A percentile compares a stretch with the other conserved stretches of the same genome.
Evolutionary conservation across 2,888 invertebrate genomes (phyloP).

Genomic region (Pheosia gnoma): DNA sequence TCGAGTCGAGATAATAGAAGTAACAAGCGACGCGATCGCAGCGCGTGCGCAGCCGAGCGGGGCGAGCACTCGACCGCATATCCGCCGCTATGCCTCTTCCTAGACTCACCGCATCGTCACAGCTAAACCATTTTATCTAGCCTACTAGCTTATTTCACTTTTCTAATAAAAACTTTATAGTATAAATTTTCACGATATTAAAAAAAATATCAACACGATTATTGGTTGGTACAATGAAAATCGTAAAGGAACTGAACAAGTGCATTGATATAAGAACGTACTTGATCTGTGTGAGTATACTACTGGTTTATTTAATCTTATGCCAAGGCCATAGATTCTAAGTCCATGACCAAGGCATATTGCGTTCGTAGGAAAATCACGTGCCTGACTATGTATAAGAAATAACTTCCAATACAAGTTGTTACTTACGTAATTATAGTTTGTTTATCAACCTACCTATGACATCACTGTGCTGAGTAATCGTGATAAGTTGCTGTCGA

Average conservation of each 20-base stretch:
- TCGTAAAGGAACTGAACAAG: no score
- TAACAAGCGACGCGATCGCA: slow-evolving; percentile 74
- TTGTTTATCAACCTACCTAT: slow-evolving; percentile 18
- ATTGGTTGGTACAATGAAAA: no score
- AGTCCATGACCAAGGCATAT: no score
- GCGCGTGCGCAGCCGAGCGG: slow-evolving; percentile 70
- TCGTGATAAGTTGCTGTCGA: slow-evolving; percentile 12
- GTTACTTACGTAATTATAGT: slow-evolving; percentile 17
- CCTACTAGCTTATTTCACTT: slow-evolving; percentile 29
- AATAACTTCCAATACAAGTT: slow-evolving; percentile 11
- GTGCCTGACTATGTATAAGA: slow-evolving; percentile 11
- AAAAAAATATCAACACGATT: no score
- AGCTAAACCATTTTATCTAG: slow-evolving; percentile 35
- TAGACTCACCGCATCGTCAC: slow-evolving; percentile 54
- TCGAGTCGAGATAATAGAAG: slow-evolving; percentile 72
- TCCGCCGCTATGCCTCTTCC: slow-evolving; percentile 75
- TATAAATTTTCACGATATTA: no score
- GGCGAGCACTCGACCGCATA: slow-evolving; percentile 79
- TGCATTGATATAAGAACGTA: no score
- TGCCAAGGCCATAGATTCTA: no score
- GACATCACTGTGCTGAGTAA: slow-evolving; percentile 22
- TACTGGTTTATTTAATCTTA: no score
- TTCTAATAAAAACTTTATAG: slow-evolving; percentile 17
- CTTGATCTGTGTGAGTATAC: no score
- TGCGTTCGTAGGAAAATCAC: slow-evolving; percentile 16